Evolutionary conservation across 2,113 vertebrate genomes (phyloP), one percentile per base, ranked within the genome.

Genomic region (Zingel zingel): DNA sequence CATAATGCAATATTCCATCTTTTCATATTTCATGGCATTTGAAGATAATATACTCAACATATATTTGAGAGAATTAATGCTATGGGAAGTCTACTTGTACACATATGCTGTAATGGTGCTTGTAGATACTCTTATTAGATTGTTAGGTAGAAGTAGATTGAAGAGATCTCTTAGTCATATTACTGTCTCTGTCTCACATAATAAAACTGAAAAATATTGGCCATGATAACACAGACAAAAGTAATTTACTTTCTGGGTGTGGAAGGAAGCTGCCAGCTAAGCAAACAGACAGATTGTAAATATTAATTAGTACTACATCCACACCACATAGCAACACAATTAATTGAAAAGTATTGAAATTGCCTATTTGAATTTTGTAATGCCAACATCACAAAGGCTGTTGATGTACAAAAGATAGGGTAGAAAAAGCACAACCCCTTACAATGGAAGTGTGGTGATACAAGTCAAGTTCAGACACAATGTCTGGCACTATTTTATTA

Each of bases 291-390:
- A 79, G 57, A 72, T 5, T 64, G 74, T 82, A 68, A 73, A 67
- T 79, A 82, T 78, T 81, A 82, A 83, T 77, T 84, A 76, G 77
- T 66, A 36, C 62, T 67, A 48, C 63, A 74, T 27, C 14, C 48
- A 50, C 10, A 43, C 9, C 61, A 4, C 58, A 79, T 43, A 53
- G 68, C 48, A 63, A 71, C n/a, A 79, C 58, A 56, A 63, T 78
- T 78, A 84, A 87, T 85, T 73, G 56, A 59, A 64, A 87, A 83
- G 75, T 73, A 86, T 67, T 81, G 67, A 83, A 84, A 82, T 59
- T 78, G 36, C 47, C 19, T 68, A 14, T 70, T 79, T 84, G 27
- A 53, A 77, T 70, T 77, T 16, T 67, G 59, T 61, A 85, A 70
- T 53, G 77, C 84, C 71, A 89, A 85, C 71, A 80, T 76, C 19